Evolutionary conservation across 2,888 invertebrate genomes (phyloP), one percentile per base, ranked within the genome.

Genomic region (Drosophila differens): DNA sequence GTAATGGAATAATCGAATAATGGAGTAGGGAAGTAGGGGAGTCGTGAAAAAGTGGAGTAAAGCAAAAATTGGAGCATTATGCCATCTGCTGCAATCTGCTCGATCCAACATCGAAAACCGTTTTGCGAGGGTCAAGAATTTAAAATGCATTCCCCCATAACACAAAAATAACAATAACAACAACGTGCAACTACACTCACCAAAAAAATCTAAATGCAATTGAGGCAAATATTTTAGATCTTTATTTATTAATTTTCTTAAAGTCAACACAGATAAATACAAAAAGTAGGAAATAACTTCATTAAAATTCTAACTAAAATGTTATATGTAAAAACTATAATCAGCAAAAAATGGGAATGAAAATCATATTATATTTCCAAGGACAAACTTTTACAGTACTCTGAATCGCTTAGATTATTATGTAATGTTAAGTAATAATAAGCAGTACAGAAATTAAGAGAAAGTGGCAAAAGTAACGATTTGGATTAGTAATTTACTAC

Each of bases 81-180:
- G 47, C 47, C 47, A 7, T 22, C 44, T 44, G 22, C 22, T 64
- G 78, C 82, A 89, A 88, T 83, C 88, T 88, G 88, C 74, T 77
- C 39, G 66, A 85, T 74, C 70, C 67, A 68, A 70, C 73, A 53
- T 66, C 66, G 66, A 66, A 22, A 25, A 4, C 47, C 47, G 4
- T 35, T 64, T 52, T 54, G 9, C 39, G 33, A 52, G 47, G 47
- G 41, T 49, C 28, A 47, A 59, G 41, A 65, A 76, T 71, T 65
- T 39, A 33, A 75, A 75, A 44, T 76, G 33, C 61, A 59, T 65
- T 65, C 55, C 55, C 63, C 25, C 22, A 22, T 14, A 6, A 14
- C 1, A 22, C 7, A 47, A 7, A 16, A 25, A 25, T 9, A 47
- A 0, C 28, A 28, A 30, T 49, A 19, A 19, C 10, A 28, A 22